Base-by-base conservation (phyloP, 2,113 vertebrate species). In the Cranoglanis bouderius region DNA sequence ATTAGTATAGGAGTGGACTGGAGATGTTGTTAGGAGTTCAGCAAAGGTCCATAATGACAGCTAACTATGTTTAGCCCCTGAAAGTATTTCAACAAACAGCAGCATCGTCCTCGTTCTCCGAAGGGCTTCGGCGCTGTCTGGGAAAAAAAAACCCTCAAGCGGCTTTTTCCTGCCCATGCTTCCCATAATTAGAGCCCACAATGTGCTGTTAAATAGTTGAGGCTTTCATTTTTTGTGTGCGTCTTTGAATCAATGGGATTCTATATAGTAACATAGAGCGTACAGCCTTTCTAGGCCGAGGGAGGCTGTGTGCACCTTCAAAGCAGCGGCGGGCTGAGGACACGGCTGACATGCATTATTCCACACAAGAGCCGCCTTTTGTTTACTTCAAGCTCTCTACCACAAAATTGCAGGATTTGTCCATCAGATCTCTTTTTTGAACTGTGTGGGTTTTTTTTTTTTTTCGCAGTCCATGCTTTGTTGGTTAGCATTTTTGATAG, bases 151-250 rank as follows among this genome's bases (percentile, higher is more conserved):
- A 94, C 90, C 94, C 93, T 94, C 92, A 94, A 95, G 93, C 93
- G 65, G 84, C 61, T 93, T 93, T 94, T 94, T 94, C 94, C 94
- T 94, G 93, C 94, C 94, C 93, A 90, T 93, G 93, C 61, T 61
- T 91, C 91, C 95, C 93, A 94, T 95, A 96, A 95, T 95, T 95
- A 95, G 90, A 95, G 94, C 90, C 94, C 95, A 85, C 93, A 94
- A 92, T 93, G 94, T 93, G 90, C 93, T 94, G 95, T 94, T 95
- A 94, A 95, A 96, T 96, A 96, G 92, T 94, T 96, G 95, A 95
- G 95, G 94, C 90, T 94, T 95, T 95, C 93, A 84, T 86, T 67
- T 88, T 82, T 88, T 83, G 32, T 75, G 49, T 57, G 75, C 89
- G 65, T 91, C 93, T 95, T 94, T 95, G 94, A 95, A 95, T 93